A percentile compares a stretch with the other conserved stretches of the same genome.
Conservation (phyloP, 30 jellyfish, hydroid and myxozoan genomes). For the Morbakka virulenta region DNA sequence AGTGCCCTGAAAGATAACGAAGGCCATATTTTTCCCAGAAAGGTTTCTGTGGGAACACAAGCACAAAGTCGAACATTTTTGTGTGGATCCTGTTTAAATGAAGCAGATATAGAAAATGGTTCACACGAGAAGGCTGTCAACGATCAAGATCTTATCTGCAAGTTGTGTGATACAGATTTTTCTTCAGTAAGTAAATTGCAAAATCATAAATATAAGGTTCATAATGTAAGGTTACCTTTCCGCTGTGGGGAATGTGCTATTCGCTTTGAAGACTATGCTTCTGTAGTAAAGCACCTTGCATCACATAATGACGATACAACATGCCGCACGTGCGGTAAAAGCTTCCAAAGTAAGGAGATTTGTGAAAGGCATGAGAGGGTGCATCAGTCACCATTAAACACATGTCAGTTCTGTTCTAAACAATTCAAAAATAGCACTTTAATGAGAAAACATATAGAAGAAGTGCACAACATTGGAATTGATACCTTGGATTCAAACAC, state of each 20-base stretch:
- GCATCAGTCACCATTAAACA: conserved; percentile 76
- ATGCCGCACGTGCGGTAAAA: conserved; percentile 76
- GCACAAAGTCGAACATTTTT: neutral
- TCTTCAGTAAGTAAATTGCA: conserved; percentile 68
- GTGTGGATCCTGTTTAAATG: conserved; percentile 45
- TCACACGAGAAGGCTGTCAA: neutral
- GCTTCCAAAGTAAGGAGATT: conserved; percentile 76
- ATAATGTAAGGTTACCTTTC: conserved; percentile 81
- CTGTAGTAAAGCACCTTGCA: conserved; percentile 85
- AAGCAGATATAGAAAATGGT: neutral
- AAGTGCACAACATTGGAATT: no score
- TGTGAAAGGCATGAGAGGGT: conserved; percentile 53
- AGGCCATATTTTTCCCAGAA: conserved; percentile 29
- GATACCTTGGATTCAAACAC: no score
- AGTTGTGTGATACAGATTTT: conserved; percentile 64
- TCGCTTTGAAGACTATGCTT: conserved; percentile 73
- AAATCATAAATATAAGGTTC: conserved; percentile 73
- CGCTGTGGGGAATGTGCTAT: conserved; percentile 85
- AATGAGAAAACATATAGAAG: conserved; percentile 62
- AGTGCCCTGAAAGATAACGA: conserved; percentile 46
- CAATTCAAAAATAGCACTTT: conserved; percentile 53
- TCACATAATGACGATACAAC: conserved; percentile 66
- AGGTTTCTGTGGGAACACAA: neutral
- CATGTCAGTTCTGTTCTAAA: conserved; percentile 58
- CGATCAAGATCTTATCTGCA: conserved; percentile 44